Conservation (phyloP, 2,888 invertebrate genomes). For the Dichetophora obliterata region DNA sequence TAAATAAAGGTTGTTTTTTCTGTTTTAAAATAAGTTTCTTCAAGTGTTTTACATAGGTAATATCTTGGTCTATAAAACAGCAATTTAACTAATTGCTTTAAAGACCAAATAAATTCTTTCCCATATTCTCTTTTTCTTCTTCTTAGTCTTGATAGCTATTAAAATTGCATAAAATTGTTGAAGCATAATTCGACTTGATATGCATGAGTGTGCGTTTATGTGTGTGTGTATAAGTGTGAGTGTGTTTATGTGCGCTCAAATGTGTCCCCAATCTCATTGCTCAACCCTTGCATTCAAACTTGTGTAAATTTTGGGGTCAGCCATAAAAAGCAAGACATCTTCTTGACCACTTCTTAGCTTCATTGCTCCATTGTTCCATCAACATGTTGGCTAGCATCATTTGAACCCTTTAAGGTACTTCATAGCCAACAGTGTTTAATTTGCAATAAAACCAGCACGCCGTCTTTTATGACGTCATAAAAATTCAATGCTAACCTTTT, state of each 20-base stretch:
- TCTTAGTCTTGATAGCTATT: neutral
- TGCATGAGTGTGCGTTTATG: neutral
- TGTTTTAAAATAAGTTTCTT: too few species aligned
- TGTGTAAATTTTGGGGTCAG: neutral
- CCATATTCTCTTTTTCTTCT: neutral
- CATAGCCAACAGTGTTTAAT: slow-evolving; percentile 40
- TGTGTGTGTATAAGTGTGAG: slow-evolving; percentile 11
- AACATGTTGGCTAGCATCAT: slow-evolving; percentile 41
- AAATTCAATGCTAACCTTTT: slow-evolving; percentile 56
- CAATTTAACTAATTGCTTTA: slow-evolving; percentile 43
- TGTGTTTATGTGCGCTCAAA: slow-evolving; percentile 31
- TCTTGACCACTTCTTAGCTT: neutral
- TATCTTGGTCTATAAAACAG: neutral
- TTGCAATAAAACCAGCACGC: slow-evolving; percentile 59
- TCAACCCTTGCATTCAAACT: neutral
- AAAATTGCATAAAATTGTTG: slow-evolving; percentile 27
- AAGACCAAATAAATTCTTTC: neutral
- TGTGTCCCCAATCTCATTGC: neutral
- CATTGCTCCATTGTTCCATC: neutral
- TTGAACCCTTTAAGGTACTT: slow-evolving; percentile 30
- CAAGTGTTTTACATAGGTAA: too few species aligned
- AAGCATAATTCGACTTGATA: slow-evolving; percentile 12
- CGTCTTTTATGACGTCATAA: slow-evolving; percentile 65
- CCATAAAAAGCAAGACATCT: neutral
- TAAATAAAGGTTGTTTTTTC: too few species aligned